These are phyloP conservation scores for Grantiella picta DNA, from an alignment of 2,113 vertebrate species.

Conservation along the genomic window DNA sequence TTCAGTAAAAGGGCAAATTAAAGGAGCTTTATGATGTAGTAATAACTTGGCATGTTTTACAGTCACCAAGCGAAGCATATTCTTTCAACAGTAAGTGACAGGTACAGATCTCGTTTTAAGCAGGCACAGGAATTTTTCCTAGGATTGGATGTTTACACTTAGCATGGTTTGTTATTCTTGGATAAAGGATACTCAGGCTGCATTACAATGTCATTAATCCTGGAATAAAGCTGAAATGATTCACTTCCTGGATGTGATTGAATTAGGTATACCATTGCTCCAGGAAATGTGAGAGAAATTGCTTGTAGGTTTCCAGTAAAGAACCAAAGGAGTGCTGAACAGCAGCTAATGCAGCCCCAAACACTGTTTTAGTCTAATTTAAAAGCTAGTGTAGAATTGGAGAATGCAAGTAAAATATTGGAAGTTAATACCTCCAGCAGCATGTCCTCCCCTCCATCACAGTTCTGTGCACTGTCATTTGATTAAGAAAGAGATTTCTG, in stretches of 20 bases:
- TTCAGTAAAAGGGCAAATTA: not conserved
- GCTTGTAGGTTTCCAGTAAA: not conserved
- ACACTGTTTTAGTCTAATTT: not conserved
- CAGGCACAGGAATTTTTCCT: not conserved
- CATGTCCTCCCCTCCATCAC: not conserved
- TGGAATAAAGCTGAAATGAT: slow-evolving; percentile 4
- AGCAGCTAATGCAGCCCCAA: not conserved
- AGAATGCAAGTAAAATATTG: not conserved
- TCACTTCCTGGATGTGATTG: not conserved
- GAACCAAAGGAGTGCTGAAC: not conserved
- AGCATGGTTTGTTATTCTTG: slow-evolving; percentile 4
- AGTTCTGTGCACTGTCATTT: not conserved
- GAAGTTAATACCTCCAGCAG: not conserved
- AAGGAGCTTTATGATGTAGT: not conserved
- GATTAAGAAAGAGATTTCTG: not conserved
- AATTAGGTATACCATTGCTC: not conserved
- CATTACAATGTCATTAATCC: not conserved
- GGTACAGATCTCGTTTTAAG: not conserved
- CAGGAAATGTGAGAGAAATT: not conserved
- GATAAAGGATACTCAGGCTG: not conserved
- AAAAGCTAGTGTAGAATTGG: not conserved
- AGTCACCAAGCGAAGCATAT: not conserved
- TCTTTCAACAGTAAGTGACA: not conserved
- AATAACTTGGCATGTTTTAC: not conserved
- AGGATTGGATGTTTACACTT: not conserved